Conservation (phyloP, 1,140 invertebrate genomes). For the Plutomurus gul region DNA sequence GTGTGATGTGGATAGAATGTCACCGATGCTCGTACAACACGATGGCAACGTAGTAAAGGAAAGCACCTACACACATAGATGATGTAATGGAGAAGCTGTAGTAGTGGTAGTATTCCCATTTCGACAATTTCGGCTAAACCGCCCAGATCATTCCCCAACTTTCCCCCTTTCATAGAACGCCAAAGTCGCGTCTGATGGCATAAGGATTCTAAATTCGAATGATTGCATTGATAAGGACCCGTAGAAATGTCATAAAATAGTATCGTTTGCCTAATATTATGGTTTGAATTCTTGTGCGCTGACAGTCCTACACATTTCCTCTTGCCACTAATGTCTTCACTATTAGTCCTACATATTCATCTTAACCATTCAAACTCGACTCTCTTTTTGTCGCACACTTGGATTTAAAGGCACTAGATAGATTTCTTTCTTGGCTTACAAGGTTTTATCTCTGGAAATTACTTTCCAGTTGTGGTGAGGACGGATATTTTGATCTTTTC, state of each 20-base stretch:
- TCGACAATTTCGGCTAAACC: neutral
- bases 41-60: neutral
- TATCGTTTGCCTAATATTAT: neutral
- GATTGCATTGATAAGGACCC: neutral
- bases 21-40: too few relatives aligned
- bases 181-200: neutral
- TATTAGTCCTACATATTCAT: neutral
- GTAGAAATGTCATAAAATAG: neutral
- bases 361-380: neutral
- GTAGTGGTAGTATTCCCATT: neutral
- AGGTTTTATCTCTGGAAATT: too few relatives aligned
- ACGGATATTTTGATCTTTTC: too few relatives aligned
- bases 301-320: neutral
- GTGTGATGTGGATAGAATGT: too few relatives aligned
- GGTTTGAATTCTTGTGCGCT: neutral
- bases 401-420: neutral
- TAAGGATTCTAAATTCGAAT: neutral
- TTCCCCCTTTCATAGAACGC: neutral
- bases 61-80: neutral
- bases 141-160: neutral
- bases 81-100: neutral
- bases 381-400: neutral
- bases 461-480: too few relatives aligned
- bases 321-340: neutral
- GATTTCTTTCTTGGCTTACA: neutral